Percentiles rank a stretch among this genome's conserved stretches.
Evolutionary conservation across 1,140 invertebrate species (phyloP).

Genomic region (Drepana arcuata): DNA sequence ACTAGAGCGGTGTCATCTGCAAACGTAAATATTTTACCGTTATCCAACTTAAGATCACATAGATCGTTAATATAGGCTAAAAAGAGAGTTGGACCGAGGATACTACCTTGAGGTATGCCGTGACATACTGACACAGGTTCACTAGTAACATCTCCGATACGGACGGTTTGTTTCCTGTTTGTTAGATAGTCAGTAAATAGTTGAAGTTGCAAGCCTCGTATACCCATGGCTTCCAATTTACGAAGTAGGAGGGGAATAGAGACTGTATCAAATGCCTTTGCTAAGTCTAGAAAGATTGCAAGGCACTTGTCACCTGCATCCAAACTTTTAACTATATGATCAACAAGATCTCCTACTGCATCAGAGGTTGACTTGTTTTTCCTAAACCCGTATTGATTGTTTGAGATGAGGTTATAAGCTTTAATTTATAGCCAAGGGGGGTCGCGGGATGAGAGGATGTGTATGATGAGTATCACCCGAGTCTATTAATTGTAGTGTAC

Average conservation of each 20-base stretch:
- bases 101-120: conserved; percentile 12
- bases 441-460: too few relatives aligned
- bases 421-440: too few relatives aligned
- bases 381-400: conserved; percentile 10
- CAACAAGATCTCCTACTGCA: conserved; percentile 5
- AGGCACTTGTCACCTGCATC: background rate
- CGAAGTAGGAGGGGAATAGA: background rate
- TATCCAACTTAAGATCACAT: background rate
- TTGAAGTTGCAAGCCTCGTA: background rate
- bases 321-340: conserved; percentile 2
- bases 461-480: too few relatives aligned
- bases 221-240: background rate
- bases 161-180: conserved; percentile 11
- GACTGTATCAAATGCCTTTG: conserved; percentile 2
- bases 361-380: conserved; percentile 6
- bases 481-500: too few relatives aligned
- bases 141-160: conserved; percentile 5
- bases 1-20: conserved; percentile 10
- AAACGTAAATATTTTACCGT: conserved; percentile 3
- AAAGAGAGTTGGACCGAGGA: conserved; percentile 11
- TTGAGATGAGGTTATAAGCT: conserved; percentile 6
- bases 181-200: conserved; percentile 5
- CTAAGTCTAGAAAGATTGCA: background rate
- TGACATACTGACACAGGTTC: background rate
- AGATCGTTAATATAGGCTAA: conserved; percentile 11